A percentile compares a stretch with the other conserved stretches of the same genome.
Evolutionary conservation across 2,113 vertebrate species (phyloP).

Genomic region (Dasyprocta punctata): DNA sequence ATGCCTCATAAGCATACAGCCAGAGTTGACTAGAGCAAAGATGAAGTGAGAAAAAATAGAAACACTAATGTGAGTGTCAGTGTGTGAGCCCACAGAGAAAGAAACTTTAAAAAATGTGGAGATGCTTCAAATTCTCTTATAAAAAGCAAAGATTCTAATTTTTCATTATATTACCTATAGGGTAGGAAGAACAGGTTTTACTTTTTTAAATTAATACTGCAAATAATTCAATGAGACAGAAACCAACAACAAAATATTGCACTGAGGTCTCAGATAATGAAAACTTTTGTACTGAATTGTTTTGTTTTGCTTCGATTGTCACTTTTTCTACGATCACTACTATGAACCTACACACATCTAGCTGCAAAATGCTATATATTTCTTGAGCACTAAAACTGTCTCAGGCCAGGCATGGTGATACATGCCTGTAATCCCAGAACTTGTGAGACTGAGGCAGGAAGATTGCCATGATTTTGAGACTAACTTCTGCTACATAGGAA

Average conservation of each 20-base stretch:
- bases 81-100: not conserved
- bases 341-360: slow-evolving; percentile 20
- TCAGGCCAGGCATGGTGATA: not conserved
- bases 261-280: slow-evolving; percentile 19
- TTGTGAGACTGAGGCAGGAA: not conserved
- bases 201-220: not conserved
- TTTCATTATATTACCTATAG: not conserved
- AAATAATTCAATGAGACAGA: slow-evolving; percentile 32
- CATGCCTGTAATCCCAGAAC: not conserved
- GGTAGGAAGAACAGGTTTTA: not conserved
- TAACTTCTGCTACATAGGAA: not conserved
- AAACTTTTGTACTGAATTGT: slow-evolving; percentile 37
- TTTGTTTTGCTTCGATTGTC: slow-evolving; percentile 49
- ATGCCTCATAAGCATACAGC: not conserved
- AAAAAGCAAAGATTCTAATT: not conserved
- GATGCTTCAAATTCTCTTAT: slow-evolving; percentile 34
- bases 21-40: not conserved
- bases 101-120: not conserved
- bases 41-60: not conserved
- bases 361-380: slow-evolving; percentile 50
- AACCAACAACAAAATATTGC: not conserved
- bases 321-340: slow-evolving; percentile 47
- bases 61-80: not conserved
- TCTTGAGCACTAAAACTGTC: slow-evolving; percentile 60
- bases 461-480: not conserved